Base-by-base conservation (phyloP, 2,113 vertebrate genomes). In the Dromiciops gliroides region DNA sequence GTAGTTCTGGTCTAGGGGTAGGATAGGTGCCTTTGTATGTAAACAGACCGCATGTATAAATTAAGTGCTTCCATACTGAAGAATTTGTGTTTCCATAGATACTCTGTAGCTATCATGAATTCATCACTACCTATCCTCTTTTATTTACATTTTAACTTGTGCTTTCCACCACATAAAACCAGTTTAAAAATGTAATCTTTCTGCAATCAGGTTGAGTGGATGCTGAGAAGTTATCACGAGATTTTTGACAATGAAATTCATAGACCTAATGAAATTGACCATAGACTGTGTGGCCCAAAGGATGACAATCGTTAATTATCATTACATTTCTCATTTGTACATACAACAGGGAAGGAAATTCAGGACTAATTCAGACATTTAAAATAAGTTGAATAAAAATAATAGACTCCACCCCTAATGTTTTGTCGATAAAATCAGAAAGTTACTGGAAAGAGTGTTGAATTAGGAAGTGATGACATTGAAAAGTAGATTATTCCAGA, bases 111-210 rank as follows among this genome's bases (percentile, higher is more conserved):
- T 90, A 52, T 67, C 31, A 95, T 51, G 94, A 31, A 92, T 51
- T 89, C 89, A 92, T 92, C 93, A 94, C 51, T 92, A 75, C 44
- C 93, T 89, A 67, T 1, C 94, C 24, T 90, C 91, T 91, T 90
- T 96, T 95, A 90, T 24, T 95, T 92, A 93, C 50, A 56, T 94
- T 31, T 94, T 28, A 95, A 92, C 67, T 94, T 50, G 0, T 88
- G 37, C n/a, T 93, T 92, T 95, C 89, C 19, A 56, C 50, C 93
- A 83, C 7, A 94, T 90, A 96, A 94, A 50, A 11, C 88, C 90
- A 25, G 31, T 48, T 83, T 14, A n/a, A n/a, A 44, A 75, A 75
- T 44, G n/a, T 44, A 83, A 44, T 83, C 67, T 83, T 83, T 83
- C 37, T 83, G 19, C 16, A 44, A 22, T 83, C 37, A 83, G n/a